These are phyloP conservation scores for Apis laboriosa DNA, from an alignment of 1,140 invertebrate genomes.

Conservation along the genomic window DNA sequence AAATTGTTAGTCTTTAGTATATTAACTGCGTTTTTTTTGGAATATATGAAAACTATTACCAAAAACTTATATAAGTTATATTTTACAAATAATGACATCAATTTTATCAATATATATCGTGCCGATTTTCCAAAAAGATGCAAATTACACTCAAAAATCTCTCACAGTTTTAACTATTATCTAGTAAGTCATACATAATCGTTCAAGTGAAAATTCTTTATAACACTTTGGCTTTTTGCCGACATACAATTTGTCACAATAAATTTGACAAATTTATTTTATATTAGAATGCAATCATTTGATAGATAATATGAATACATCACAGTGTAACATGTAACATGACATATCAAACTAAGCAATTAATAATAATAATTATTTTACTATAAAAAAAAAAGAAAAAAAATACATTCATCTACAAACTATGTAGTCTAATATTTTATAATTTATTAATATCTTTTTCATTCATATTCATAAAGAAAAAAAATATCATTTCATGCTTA, in stretches of 20 bases:
- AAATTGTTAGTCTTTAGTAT: slow-evolving; percentile 10
- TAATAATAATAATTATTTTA: not conserved
- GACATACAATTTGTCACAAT: slow-evolving; percentile 1
- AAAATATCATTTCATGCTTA: slow-evolving; percentile 16
- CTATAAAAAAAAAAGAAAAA: not conserved
- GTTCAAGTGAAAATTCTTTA: slow-evolving; percentile 25
- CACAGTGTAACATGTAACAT: slow-evolving; percentile 28
- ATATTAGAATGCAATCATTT: slow-evolving; percentile 30
- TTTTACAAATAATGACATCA: not conserved
- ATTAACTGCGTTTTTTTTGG: not conserved
- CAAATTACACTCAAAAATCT: not conserved
- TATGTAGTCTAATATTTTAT: not conserved
- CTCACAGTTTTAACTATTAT: slow-evolving; percentile 32
- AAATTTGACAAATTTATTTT: not conserved
- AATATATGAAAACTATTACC: too few relatives aligned
- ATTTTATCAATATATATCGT: too few relatives aligned
- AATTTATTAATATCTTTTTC: not conserved
- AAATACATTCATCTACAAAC: not conserved
- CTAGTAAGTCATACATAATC: slow-evolving; percentile 26
- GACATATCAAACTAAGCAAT: not conserved
- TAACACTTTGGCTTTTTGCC: slow-evolving; percentile 42
- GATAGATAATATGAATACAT: slow-evolving; percentile 42
- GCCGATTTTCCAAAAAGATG: not conserved
- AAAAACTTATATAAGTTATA: not conserved
- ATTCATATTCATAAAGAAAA: not conserved